Conservation (phyloP, 2,113 vertebrate genomes). For the Ptilorrhoa leucosticta region DNA sequence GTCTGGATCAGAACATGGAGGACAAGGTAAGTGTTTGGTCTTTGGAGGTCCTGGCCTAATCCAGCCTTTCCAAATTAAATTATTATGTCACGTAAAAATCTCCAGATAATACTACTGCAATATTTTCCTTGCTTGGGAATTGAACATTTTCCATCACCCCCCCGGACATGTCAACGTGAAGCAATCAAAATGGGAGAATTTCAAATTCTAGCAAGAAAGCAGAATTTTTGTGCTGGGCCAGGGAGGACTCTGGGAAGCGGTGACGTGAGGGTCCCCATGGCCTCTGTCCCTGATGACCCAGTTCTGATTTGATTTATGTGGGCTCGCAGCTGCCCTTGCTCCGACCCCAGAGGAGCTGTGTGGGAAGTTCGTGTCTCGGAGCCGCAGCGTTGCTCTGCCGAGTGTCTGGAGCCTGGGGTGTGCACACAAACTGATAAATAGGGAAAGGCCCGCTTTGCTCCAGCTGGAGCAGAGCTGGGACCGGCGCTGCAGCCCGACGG, state of each 20-base stretch:
- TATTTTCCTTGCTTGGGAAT: background rate
- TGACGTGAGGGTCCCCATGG: conserved; percentile 66
- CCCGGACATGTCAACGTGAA: background rate
- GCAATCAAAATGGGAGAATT: conserved; percentile 20
- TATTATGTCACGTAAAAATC: background rate
- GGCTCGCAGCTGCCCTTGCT: conserved; percentile 68
- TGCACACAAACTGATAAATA: conserved; percentile 70
- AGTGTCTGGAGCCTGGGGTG: conserved; percentile 69
- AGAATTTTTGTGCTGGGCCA: conserved; percentile 42
- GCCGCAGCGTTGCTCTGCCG: conserved; percentile 62
- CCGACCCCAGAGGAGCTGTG: conserved; percentile 68
- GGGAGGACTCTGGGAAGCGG: conserved; percentile 58
- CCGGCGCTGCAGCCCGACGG: background rate
- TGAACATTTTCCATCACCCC: background rate
- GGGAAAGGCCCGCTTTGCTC: conserved; percentile 32
- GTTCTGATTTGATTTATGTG: conserved; percentile 77
- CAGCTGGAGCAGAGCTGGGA: conserved; percentile 33
- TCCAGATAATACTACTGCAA: background rate
- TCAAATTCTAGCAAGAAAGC: conserved; percentile 25
- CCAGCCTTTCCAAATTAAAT: background rate
- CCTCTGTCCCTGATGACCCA: conserved; percentile 69
- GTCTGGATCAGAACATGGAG: background rate
- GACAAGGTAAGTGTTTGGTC: background rate
- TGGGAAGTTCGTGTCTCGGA: conserved; percentile 74
- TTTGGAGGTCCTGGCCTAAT: background rate